Percentiles rank a stretch among this genome's conserved stretches.
Evolutionary conservation across 1,140 invertebrate species (phyloP).

Genomic region (Drosophila pectinifera): DNA sequence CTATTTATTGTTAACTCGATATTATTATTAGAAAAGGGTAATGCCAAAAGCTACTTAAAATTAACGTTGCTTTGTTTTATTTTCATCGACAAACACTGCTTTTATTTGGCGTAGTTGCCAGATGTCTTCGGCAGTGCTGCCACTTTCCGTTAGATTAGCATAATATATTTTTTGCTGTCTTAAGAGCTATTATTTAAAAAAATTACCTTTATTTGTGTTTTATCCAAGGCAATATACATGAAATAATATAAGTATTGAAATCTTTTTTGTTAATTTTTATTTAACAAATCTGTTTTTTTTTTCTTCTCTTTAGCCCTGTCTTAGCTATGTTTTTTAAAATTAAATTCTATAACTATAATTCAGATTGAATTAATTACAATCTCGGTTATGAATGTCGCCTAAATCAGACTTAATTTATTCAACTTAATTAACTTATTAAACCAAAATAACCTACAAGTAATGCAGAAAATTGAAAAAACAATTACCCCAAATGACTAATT

Average conservation of each 20-base stretch:
- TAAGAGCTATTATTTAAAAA: neutral
- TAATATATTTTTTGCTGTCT: neutral
- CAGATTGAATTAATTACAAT: too few species aligned
- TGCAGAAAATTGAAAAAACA: slow-evolving; percentile 1
- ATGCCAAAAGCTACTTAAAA: neutral
- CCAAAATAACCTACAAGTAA: neutral
- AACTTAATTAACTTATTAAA: too few species aligned
- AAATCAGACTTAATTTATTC: too few species aligned
- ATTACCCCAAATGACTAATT: slow-evolving; percentile 24
- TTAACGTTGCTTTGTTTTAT: neutral
- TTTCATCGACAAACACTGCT: neutral
- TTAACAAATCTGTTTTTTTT: neutral
- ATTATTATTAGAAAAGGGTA: neutral
- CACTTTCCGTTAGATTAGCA: neutral
- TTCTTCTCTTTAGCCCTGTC: too few species aligned
- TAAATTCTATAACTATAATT: neutral
- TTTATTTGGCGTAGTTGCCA: neutral
- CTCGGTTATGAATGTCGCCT: too few species aligned
- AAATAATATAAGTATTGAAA: neutral
- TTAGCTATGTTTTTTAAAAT: too few species aligned
- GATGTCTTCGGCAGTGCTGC: neutral
- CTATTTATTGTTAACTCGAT: neutral
- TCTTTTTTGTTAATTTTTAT: neutral
- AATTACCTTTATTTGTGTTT: too few species aligned
- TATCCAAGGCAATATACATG: neutral